A percentile compares a stretch with the other conserved stretches of the same genome.
Evolutionary conservation across 2,113 vertebrate genomes (phyloP).

Genomic region (Alaudala cheleensis): DNA sequence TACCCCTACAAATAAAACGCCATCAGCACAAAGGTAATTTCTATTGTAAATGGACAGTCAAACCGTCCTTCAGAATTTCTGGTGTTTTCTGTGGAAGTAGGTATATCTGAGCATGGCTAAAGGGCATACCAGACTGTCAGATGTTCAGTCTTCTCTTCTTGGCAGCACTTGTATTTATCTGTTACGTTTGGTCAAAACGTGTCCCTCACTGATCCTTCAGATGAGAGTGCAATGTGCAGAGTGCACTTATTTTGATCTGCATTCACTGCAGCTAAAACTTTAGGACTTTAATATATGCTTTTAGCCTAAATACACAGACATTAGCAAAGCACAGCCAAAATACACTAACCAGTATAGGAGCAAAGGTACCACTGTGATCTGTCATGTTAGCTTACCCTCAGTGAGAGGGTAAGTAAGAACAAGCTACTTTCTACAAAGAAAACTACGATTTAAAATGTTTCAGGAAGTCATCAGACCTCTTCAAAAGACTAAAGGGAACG

Average conservation of each 20-base stretch:
- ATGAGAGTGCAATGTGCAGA: not conserved
- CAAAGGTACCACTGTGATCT: not conserved
- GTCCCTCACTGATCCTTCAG: not conserved
- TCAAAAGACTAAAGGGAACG: not conserved
- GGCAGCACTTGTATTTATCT: not conserved
- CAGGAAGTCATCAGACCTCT: not conserved
- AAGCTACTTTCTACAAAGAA: not conserved
- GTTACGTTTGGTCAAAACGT: not conserved
- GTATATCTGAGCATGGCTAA: not conserved
- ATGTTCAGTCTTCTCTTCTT: not conserved
- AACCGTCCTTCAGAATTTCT: not conserved
- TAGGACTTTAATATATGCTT: not conserved
- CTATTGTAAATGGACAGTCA: not conserved
- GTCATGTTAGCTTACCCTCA: not conserved
- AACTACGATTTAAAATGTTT: not conserved
- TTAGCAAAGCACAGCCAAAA: not conserved
- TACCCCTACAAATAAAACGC: rapidly evolving
- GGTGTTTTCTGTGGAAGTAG: not conserved
- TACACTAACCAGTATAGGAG: not conserved
- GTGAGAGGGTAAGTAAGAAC: not conserved
- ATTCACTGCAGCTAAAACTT: not conserved
- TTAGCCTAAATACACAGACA: not conserved
- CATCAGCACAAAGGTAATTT: not conserved
- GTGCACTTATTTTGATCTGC: not conserved
- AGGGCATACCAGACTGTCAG: not conserved